Base-by-base conservation (phyloP, 2,888 invertebrate genomes). In the Diabrotica balteata region DNA sequence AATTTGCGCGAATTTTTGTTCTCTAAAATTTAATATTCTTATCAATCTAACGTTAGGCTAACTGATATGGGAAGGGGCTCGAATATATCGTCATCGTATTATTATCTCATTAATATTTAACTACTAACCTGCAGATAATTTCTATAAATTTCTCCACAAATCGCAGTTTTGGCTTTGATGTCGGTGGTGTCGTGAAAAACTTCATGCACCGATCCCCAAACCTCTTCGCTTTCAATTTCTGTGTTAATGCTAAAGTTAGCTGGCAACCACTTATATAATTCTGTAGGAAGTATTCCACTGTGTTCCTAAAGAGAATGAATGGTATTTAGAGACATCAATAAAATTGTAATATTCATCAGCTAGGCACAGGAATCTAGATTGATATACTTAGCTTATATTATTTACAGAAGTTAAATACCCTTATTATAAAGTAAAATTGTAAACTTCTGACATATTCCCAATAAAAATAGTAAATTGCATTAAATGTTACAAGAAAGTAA, bases 61-160 rank as follows among this genome's bases (percentile, higher is more conserved):
- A 17, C 17, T 17, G 17, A 17, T 17, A 17, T 17, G 17, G 17
- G 17, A 17, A 17, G 2, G 17, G 17, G 2, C 17, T 17, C 17
- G 17, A 1, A 17, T 17, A 17, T 17, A 17, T 17, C 17, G 17
- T 2, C 17, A 17, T 17, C 17, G 17, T 17, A 17, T 2, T 17
- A 17, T 32, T 32, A 32, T 0, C 32, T 32, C 4, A 32, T 32
- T 32, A 2, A 2, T 32, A 32, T 32, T 32, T 32, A 32, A 32
- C 5, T 32, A 32, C 22, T 68, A 51, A 83, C 83, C 79, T 83
- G 80, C 59, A 81, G 79, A 70, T 83, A 83, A 71, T 82, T 79
- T 64, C 78, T 75, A 63, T 80, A 79, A 58, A 82, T 80, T 69
- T 81, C 79, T 7, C 82, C 82, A 65, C 83, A 83, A 22, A 80